Evolutionary conservation across 2,113 vertebrate genomes (phyloP).

Genomic region (Forbesichthys agassizii): DNA sequence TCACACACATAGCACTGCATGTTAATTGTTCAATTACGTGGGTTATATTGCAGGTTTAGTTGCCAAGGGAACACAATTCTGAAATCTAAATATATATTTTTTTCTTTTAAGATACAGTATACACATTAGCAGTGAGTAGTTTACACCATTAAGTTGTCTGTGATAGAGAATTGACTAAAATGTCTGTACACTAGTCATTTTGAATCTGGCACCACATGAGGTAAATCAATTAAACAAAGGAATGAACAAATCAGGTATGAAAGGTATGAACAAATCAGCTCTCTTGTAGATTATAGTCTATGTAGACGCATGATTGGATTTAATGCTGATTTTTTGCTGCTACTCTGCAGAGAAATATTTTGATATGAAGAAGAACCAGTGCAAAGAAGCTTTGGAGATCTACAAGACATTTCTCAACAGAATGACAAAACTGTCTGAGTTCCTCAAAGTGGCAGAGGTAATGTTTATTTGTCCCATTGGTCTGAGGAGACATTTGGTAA

Average conservation of each 20-base stretch:
- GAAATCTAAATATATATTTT: too few species aligned
- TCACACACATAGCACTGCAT: not conserved
- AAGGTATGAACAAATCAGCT: not conserved
- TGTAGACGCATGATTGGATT: not conserved
- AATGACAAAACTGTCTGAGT: constrained; percentile 96
- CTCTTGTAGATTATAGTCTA: too few species aligned
- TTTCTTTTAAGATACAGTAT: too few species aligned
- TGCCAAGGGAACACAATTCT: too few species aligned
- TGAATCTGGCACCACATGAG: not conserved
- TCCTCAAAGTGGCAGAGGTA: constrained; percentile 97
- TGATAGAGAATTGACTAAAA: too few species aligned
- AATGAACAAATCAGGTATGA: not conserved
- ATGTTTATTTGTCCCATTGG: constrained; percentile 51
- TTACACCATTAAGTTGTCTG: too few species aligned
- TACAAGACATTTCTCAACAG: constrained; percentile 96
- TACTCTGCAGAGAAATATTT: constrained; percentile 91
- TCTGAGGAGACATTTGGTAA: constrained; percentile 22
- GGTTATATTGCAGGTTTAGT: too few species aligned
- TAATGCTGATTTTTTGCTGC: constrained; percentile 12
- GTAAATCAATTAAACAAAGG: not conserved
- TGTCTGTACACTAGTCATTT: not conserved
- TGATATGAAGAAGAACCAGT: constrained; percentile 98
- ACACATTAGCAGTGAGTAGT: too few species aligned
- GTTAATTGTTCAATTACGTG: not conserved
- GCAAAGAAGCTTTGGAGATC: constrained; percentile 95